Base-by-base conservation (phyloP, 2,113 vertebrate species). In the Sprattus sprattus region DNA sequence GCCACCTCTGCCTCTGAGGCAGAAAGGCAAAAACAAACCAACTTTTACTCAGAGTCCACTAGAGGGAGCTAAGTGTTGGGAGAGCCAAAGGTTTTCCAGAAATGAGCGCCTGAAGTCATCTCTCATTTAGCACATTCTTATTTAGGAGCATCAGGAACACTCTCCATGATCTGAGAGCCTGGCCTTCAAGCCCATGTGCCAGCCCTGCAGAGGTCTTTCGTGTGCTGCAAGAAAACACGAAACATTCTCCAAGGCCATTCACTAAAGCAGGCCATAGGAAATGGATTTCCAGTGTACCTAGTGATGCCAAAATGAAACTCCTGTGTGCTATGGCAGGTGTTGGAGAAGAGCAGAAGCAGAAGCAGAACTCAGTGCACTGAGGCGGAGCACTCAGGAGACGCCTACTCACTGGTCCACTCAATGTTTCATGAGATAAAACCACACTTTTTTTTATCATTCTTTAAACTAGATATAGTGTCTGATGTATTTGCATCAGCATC, bases 41-140 rank as follows among this genome's bases (percentile, higher is more conserved):
- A 78, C 22, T 28, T 78, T 39, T 28, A 9, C 71, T 39, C 25
- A 32, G 45, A 16, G 49, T 83, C 86, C 91, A 91, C 86, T 85
- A 91, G 89, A 89, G 86, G 87, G 89, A 47, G 90, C 88, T 88
- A 81, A 84, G 64, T 44, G 50, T 71, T 15, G 81, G 47, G 20
- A 81, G 47, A 64, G 50, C 20, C 44, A 52, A 75, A 81, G 32
- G 45, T 64, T 22, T 78, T 13, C 54, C 64, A 52, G 3, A 75
- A 71, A 50, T 82, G 25, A 84, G 46, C 52, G 81, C 75, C 22
- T 22, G 7, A 60, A 44, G 60, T 86, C 82, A 86, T 88, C 86
- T 44, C 84, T 85, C 60, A 87, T 89, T 89, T 85, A 84, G 64
- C 71, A 39, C 71, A 78, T 39, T 39, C 28, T 78, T 39, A 39